Conservation (phyloP, 1,140 invertebrate genomes). For the Gonatopus flavifemur region DNA sequence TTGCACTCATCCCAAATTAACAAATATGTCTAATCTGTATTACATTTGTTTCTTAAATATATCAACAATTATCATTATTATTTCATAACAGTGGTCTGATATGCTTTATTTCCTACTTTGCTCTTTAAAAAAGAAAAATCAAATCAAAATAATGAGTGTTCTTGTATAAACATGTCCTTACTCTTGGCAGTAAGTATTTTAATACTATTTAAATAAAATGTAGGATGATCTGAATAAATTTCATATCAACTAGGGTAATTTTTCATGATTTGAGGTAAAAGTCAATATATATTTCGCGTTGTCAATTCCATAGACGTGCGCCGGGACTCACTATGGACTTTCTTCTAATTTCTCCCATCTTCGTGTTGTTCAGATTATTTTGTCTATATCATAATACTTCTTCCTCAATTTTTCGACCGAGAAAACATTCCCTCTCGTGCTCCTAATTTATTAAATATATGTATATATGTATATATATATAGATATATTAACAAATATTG, state of each 20-base stretch:
- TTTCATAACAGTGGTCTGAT: constrained; percentile 57
- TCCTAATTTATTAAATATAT: constrained; percentile 46
- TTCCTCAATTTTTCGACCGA: constrained; percentile 4
- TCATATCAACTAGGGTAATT: no score
- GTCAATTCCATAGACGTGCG: constrained; percentile 4
- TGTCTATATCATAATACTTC: constrained; percentile 18
- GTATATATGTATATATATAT: no score
- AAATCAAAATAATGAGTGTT: no score
- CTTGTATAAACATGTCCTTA: no score
- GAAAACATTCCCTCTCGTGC: constrained; percentile 19
- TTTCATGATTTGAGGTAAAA: no score
- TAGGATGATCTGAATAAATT: no score
- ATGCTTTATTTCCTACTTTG: constrained; percentile 46
- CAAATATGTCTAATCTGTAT: constrained; percentile 44
- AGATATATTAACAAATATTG: constrained; percentile 50
- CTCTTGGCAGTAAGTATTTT: constrained; percentile 45
- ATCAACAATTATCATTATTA: constrained; percentile 53
- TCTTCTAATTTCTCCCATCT: not conserved
- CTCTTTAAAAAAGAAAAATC: constrained; percentile 30
- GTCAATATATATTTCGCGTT: constrained; percentile 21
- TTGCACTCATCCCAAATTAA: constrained; percentile 53
- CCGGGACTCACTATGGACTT: no score
- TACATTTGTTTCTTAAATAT: constrained; percentile 40
- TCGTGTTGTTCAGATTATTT: constrained; percentile 1
- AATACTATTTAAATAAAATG: no score